Percentiles rank a stretch among this genome's conserved stretches.
phyloP scores from a whole-genome alignment of 1,140 invertebrate genomes.

The Heliconius congener region DNA sequence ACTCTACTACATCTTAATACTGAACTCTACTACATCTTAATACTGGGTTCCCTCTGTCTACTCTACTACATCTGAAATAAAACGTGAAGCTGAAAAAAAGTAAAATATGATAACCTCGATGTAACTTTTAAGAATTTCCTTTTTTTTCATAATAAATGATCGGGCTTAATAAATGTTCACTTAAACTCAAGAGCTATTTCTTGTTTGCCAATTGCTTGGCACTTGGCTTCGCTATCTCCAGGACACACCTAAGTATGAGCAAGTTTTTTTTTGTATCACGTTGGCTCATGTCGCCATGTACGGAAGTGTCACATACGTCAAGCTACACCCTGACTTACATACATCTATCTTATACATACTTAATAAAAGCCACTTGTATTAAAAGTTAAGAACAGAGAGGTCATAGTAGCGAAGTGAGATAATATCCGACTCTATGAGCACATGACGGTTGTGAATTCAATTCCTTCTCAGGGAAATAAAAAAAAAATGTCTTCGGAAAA shows the following conservation, averaged over 20 bases:
- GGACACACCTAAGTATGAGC: constrained; percentile 18
- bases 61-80: too few species aligned
- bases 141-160: too few species aligned
- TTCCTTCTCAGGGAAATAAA: background rate
- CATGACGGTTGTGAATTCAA: too few species aligned
- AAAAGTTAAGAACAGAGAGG: too few species aligned
- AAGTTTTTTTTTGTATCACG: constrained; percentile 20
- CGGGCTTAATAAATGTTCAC: background rate
- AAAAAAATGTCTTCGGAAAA: background rate
- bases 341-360: background rate
- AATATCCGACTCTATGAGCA: too few species aligned
- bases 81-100: too few species aligned
- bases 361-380: background rate
- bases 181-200: background rate
- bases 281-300: constrained; percentile 9
- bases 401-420: too few species aligned
- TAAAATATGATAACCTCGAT: too few species aligned
- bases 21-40: too few species aligned
- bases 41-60: too few species aligned
- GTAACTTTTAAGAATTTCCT: background rate
- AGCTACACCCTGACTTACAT: background rate
- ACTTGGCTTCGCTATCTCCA: background rate
- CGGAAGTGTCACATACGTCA: constrained; percentile 1
- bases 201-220: constrained; percentile 6
- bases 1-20: too few species aligned